These are phyloP conservation scores for Charina bottae DNA, from an alignment of 2,113 vertebrate genomes.

Conservation along the genomic window DNA sequence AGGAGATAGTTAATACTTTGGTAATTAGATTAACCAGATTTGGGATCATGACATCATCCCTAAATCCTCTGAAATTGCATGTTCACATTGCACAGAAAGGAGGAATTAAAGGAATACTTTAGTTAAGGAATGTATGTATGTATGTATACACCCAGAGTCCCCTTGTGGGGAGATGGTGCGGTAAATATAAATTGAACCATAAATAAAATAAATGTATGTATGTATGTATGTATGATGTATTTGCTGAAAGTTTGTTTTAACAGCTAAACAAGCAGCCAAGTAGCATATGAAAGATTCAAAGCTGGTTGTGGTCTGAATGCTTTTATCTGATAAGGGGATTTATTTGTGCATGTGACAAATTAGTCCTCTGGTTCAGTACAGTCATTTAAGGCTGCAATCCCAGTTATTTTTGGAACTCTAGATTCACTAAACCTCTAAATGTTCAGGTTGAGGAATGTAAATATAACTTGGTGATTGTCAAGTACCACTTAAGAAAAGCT, in stretches of 20 bases:
- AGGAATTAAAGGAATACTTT: neutral
- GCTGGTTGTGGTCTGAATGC: neutral
- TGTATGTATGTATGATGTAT: too few species aligned
- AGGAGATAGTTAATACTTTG: neutral
- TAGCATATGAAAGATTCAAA: neutral
- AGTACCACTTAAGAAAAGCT: neutral
- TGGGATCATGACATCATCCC: neutral
- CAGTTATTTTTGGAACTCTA: neutral
- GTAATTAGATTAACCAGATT: slow-evolving; percentile 1
- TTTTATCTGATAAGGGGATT: neutral
- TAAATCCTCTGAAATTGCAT: neutral
- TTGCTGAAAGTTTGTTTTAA: neutral
- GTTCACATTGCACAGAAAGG: neutral
- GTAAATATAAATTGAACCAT: too few species aligned
- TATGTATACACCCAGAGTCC: too few species aligned
- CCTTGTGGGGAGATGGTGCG: too few species aligned
- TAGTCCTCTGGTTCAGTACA: neutral
- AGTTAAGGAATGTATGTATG: too few species aligned
- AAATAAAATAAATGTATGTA: too few species aligned
- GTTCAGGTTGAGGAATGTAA: neutral
- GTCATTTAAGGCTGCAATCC: neutral
- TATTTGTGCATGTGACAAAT: neutral
- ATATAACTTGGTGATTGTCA: neutral
- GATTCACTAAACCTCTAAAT: neutral
- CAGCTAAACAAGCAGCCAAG: neutral